Evolutionary conservation across 2,113 vertebrate species (phyloP), one percentile per base, ranked within the genome.

Genomic region (Neopipo cinnamomea): DNA sequence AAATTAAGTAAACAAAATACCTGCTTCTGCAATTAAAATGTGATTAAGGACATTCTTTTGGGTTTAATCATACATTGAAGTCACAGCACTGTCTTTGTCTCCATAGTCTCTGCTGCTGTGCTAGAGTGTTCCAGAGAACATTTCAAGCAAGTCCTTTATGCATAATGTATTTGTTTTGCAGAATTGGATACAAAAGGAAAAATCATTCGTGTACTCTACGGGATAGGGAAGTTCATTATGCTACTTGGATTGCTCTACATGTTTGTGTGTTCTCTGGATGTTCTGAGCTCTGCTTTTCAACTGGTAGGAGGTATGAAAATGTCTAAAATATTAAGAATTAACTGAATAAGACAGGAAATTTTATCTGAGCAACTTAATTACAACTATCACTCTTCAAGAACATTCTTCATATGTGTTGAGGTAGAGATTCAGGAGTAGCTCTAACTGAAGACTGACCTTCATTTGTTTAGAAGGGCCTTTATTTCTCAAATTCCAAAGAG

Each of bases 271-370:
- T 99, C 99, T 8, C 97, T 99, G 98, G 99, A 99, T 44, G 68
- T 99, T 6, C 98, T 99, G 92, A 99, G 99, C 88, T 99, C 99
- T 4, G 99, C 99, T 46, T 99, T 99, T 97, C 99, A 99, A 94
- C 98, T 99, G 6, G 98, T 99, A 18, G 99, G 99, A 98, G 99
- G 99, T 99, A 98, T 11, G 98, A 62, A 73, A 56, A 89, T 23
- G 20, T 37, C 31, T 71, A 31, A 71, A 85, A 67, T 71, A 53
- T 25, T 24, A 24, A 47, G 27, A 50, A 39, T 50, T 15, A 58
- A 9, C 39, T 17, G 5, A 41, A 55, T 8, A 12, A 65, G 11
- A 25, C 11, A 92, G 37, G 61, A 66, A 37, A 20, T 53, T 47
- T 61, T 25, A 33, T 59, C 44, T 14, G 12, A 55, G 18, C 50